These are phyloP conservation scores for Addax nasomaculatus DNA, from an alignment of 2,113 vertebrate species.

Conservation along the genomic window DNA sequence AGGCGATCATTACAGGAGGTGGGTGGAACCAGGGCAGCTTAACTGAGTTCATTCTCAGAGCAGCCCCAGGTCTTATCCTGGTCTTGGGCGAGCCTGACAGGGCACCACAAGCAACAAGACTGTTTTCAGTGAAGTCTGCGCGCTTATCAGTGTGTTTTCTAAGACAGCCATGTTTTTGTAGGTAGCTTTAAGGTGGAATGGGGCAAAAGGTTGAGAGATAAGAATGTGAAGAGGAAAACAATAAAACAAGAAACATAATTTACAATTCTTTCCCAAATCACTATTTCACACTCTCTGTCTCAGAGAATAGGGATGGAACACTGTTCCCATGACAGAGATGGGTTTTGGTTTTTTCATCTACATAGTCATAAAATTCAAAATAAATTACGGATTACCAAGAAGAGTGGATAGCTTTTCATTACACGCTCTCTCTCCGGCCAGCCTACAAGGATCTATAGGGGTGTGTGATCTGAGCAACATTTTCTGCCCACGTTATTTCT, in stretches of 20 bases:
- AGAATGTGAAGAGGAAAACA: background rate
- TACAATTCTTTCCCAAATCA: background rate
- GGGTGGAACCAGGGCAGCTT: background rate
- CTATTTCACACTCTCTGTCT: background rate
- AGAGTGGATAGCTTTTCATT: background rate
- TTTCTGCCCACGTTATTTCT: too few relatives aligned
- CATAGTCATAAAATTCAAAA: background rate
- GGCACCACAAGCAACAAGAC: slow-evolving; percentile 12
- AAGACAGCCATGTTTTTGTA: background rate
- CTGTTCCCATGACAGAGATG: background rate
- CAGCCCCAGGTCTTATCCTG: background rate
- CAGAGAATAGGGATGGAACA: background rate
- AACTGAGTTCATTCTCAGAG: background rate
- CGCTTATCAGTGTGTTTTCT: slow-evolving; percentile 28
- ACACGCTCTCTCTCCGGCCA: fast-evolving
- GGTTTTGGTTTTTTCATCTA: background rate
- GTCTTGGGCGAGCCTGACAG: slow-evolving; percentile 29
- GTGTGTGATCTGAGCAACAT: fast-evolving
- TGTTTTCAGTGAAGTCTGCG: background rate
- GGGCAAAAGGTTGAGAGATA: background rate
- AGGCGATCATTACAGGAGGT: background rate
- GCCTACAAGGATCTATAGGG: fast-evolving
- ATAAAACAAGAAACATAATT: background rate
- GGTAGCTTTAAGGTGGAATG: background rate
- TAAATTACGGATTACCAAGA: background rate